These are phyloP conservation scores for Ataeniobius toweri DNA, from an alignment of 2,797 vertebrate species.

Conservation along the genomic window DNA sequence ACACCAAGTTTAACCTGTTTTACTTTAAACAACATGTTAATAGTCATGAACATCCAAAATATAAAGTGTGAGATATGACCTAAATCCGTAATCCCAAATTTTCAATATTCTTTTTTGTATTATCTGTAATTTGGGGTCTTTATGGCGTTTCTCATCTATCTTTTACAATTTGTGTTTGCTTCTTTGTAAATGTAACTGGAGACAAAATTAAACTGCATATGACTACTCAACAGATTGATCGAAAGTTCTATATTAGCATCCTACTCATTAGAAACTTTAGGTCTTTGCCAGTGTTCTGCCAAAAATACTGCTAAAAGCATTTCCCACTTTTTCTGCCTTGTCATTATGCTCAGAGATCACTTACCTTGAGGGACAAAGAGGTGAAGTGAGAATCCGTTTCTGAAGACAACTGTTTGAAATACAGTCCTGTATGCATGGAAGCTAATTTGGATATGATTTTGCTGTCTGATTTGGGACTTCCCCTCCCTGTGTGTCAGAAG, in stretches of 20 bases:
- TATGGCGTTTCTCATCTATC: neutral
- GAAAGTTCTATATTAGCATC: neutral
- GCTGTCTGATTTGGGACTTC: conserved; percentile 46
- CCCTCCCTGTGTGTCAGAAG: conserved; percentile 35
- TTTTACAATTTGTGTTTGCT: neutral
- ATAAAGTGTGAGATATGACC: neutral
- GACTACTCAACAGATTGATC: neutral
- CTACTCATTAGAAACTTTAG: neutral
- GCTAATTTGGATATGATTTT: conserved; percentile 58
- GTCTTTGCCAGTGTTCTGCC: neutral
- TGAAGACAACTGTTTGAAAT: conserved; percentile 29
- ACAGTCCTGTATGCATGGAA: conserved; percentile 12
- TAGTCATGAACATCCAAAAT: neutral
- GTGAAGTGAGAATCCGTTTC: conserved; percentile 1
- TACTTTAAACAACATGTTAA: neutral
- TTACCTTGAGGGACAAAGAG: conserved; percentile 51
- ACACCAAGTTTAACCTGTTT: neutral
- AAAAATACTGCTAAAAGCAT: neutral
- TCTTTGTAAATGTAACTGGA: neutral
- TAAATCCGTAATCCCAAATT: neutral
- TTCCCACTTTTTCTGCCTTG: rapidly evolving
- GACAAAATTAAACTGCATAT: neutral
- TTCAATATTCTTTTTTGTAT: neutral
- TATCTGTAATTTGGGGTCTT: neutral
- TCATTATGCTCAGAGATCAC: neutral